These are phyloP conservation scores for Gracilinanus agilis DNA, from an alignment of 2,113 vertebrate genomes.

Conservation along the genomic window DNA sequence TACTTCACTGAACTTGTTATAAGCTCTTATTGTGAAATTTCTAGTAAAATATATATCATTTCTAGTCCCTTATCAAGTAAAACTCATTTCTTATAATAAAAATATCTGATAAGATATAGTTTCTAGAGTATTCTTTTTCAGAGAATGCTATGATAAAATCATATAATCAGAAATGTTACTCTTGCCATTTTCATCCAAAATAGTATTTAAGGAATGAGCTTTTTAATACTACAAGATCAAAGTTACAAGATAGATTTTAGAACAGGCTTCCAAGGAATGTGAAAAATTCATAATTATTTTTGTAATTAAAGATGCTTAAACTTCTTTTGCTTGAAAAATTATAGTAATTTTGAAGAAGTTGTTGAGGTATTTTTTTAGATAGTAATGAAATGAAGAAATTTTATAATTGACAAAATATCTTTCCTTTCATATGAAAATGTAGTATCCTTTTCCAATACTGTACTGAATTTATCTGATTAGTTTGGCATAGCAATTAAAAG, in stretches of 20 bases:
- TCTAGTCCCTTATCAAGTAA: not conserved
- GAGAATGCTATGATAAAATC: not conserved
- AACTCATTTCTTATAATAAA: not conserved
- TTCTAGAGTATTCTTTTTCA: not conserved
- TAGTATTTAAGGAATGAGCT: not conserved
- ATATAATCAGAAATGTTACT: not conserved
- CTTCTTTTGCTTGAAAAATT: too few relatives aligned
- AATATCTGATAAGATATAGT: not conserved
- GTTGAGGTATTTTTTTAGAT: too few relatives aligned
- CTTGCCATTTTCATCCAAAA: not conserved
- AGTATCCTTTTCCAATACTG: too few relatives aligned
- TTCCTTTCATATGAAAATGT: too few relatives aligned
- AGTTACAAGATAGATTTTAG: not conserved
- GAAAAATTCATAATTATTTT: not conserved
- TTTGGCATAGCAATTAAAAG: too few relatives aligned
- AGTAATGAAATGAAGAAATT: too few relatives aligned
- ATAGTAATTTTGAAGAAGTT: too few relatives aligned
- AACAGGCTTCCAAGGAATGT: not conserved
- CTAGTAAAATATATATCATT: not conserved
- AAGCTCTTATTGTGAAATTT: not conserved
- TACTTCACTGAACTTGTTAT: not conserved
- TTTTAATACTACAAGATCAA: not conserved
- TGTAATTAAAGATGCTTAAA: too few relatives aligned
- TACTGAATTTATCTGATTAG: too few relatives aligned
- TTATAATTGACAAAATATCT: too few relatives aligned